A percentile compares a stretch with the other conserved stretches of the same genome.
Evolutionary conservation across 2,797 vertebrate species (phyloP).

Genomic region (Aeoliscus strigatus): DNA sequence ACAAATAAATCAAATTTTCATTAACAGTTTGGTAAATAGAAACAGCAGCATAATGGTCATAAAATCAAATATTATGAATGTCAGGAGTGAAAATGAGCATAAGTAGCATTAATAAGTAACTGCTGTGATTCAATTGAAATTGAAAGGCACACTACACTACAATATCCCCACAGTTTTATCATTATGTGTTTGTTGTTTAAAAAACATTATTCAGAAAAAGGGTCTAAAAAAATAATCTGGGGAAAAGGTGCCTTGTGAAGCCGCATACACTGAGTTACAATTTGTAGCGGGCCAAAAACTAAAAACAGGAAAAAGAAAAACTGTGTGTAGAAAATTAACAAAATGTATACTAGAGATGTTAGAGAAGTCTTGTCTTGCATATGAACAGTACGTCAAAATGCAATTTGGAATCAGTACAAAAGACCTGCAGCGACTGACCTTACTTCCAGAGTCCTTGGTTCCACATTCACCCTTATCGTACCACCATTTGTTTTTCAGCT

Average conservation of each 20-base stretch:
- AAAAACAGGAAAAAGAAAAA: constrained; percentile 34
- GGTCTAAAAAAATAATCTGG: constrained; percentile 31
- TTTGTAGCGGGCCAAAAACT: constrained; percentile 55
- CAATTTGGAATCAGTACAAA: constrained; percentile 99
- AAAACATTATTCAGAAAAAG: constrained; percentile 45
- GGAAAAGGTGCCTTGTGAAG: constrained; percentile 63
- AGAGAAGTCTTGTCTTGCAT: constrained; percentile 80
- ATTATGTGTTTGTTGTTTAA: constrained; percentile 56
- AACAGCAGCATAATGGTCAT: constrained; percentile 83
- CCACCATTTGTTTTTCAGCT: constrained; percentile 98
- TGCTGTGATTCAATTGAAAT: constrained; percentile 54
- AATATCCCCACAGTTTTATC: constrained; percentile 64
- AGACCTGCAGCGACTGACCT: constrained; percentile 99
- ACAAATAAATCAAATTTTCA: constrained; percentile 83
- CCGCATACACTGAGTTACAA: constrained; percentile 61
- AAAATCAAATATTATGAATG: constrained; percentile 71
- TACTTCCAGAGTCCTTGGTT: constrained; percentile 99
- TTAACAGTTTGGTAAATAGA: constrained; percentile 81
- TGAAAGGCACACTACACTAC: constrained; percentile 59
- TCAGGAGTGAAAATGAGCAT: constrained; percentile 78
- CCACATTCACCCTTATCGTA: constrained; percentile 99
- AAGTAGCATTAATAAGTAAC: constrained; percentile 71
- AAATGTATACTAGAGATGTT: constrained; percentile 69
- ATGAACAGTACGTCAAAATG: constrained; percentile 98
- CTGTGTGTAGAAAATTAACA: constrained; percentile 62